Evolutionary conservation across 2,797 vertebrate genomes (phyloP).

Genomic region (Zalophus californianus): DNA sequence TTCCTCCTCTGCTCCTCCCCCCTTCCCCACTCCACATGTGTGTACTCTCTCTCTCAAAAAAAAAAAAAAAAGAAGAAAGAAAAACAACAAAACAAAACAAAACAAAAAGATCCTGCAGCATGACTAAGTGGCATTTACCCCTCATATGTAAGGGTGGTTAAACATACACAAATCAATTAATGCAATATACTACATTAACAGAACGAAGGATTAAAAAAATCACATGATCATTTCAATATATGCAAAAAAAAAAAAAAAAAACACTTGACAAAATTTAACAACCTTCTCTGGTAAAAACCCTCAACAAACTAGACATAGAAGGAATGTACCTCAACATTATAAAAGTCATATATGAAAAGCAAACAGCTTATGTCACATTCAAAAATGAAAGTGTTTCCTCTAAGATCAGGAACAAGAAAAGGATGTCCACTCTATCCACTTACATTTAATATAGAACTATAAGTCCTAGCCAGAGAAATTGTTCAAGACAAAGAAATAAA

Average conservation of each 20-base stretch:
- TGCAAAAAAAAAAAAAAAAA: not conserved
- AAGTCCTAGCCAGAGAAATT: not conserved
- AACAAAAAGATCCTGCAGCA: not conserved
- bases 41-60: not conserved
- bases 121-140: not conserved
- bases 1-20: not conserved
- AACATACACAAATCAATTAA: not conserved
- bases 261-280: not conserved
- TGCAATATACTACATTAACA: not conserved
- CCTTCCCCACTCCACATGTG: rapidly evolving
- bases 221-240: not conserved
- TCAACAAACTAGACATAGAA: not conserved
- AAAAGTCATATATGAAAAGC: not conserved
- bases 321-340: not conserved
- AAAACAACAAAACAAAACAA: not conserved
- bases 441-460: not conserved
- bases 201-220: not conserved
- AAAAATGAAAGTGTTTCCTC: not conserved
- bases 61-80: not conserved
- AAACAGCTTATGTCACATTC: not conserved
- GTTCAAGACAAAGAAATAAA: not conserved
- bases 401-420: not conserved
- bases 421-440: not conserved
- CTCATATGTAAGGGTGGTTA: not conserved
- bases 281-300: not conserved